phyloP scores from a whole-genome alignment of 2,888 invertebrate species.

The Agrochola lota region DNA sequence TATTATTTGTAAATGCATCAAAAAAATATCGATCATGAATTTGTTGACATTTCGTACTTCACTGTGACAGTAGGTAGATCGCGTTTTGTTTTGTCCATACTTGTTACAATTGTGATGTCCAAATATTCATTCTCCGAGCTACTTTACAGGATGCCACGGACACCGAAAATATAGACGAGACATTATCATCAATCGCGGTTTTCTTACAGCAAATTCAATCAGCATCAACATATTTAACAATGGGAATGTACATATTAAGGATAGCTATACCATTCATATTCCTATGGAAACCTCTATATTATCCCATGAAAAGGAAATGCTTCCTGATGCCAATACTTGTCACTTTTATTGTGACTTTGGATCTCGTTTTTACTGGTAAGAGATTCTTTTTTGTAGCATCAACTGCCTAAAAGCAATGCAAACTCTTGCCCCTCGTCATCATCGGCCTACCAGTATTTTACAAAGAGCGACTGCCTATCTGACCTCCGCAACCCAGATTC shows the following conservation, averaged over 20 bases:
- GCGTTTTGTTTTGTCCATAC: not conserved
- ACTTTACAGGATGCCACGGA: constrained; percentile 29
- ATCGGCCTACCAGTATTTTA: not conserved
- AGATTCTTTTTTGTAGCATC: not conserved
- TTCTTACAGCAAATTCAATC: constrained; percentile 83
- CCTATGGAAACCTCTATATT: constrained; percentile 82
- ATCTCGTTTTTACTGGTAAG: constrained; percentile 90
- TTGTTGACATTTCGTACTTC: not conserved
- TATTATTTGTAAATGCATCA: not conserved
- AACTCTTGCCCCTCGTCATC: not conserved
- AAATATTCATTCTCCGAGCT: constrained; percentile 32
- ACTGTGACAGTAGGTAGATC: not conserved
- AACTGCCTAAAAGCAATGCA: no score
- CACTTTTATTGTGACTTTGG: constrained; percentile 84
- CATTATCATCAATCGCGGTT: constrained; percentile 38
- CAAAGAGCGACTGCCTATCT: not conserved
- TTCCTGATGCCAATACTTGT: constrained; percentile 85
- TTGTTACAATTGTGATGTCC: not conserved
- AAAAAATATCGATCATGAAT: not conserved
- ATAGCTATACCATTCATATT: constrained; percentile 80
- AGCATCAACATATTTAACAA: constrained; percentile 82
- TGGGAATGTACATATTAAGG: constrained; percentile 84
- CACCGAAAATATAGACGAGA: constrained; percentile 20
- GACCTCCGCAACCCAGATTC: not conserved
- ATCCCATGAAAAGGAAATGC: constrained; percentile 81